Percentiles rank a stretch among this genome's conserved stretches.
These are phyloP conservation scores for Drosophila orena DNA, from an alignment of 1,140 invertebrate genomes.

Conservation along the genomic window DNA sequence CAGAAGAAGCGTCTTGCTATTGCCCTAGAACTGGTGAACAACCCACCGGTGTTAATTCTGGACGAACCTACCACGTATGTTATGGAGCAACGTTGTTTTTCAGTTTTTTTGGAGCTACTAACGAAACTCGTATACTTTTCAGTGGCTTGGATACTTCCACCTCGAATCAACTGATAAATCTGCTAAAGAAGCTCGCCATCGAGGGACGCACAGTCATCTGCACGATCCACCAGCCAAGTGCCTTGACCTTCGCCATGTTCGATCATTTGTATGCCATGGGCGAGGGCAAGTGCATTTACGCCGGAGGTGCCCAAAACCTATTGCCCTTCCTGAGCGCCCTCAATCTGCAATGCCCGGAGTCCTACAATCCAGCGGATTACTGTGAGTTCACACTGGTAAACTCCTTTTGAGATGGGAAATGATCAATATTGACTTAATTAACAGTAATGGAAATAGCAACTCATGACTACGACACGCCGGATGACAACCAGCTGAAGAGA, in stretches of 20 bases:
- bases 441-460: conserved; percentile 94
- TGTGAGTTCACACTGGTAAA: conserved; percentile 86
- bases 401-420: not conserved
- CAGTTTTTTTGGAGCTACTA: too few relatives aligned
- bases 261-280: conserved; percentile 94
- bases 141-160: conserved; percentile 97
- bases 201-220: conserved; percentile 96
- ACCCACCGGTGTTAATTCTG: conserved; percentile 95
- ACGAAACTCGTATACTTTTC: conserved; percentile 18
- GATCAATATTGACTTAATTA: not conserved
- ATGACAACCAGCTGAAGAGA: conserved; percentile 84
- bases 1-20: conserved; percentile 95
- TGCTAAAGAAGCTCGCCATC: conserved; percentile 92
- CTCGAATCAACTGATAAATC: conserved; percentile 93
- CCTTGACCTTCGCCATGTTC: conserved; percentile 94
- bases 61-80: conserved; percentile 97
- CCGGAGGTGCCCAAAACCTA: conserved; percentile 90
- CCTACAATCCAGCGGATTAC: conserved; percentile 96
- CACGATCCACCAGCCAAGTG: conserved; percentile 97
- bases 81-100: too few relatives aligned
- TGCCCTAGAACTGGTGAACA: conserved; percentile 93
- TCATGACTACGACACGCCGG: conserved; percentile 89
- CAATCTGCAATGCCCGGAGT: conserved; percentile 91
- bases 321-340: conserved; percentile 91
- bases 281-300: conserved; percentile 93